phyloP scores from a whole-genome alignment of 2,888 invertebrate species.

The Dusona sp. region DNA sequence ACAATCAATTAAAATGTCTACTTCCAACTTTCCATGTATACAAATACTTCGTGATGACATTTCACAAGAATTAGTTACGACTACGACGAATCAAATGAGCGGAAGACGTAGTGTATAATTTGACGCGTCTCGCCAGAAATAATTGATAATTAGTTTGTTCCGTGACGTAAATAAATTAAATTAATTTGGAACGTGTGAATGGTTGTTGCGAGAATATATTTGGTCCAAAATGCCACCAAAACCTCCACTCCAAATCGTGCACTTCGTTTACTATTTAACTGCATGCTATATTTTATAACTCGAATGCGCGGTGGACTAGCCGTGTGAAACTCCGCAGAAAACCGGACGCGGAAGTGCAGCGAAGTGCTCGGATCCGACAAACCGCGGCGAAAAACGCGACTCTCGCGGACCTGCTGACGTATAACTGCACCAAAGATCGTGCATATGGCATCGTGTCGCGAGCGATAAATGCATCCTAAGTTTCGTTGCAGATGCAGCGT shows the following conservation, averaged over 20 bases:
- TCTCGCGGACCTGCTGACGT: slow-evolving; percentile 29
- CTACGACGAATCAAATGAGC: neutral
- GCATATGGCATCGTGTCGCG: slow-evolving; percentile 42
- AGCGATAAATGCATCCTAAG: slow-evolving; percentile 5
- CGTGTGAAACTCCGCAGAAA: slow-evolving; percentile 50
- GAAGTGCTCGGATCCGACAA: slow-evolving; percentile 33
- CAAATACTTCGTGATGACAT: neutral
- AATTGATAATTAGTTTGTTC: slow-evolving; percentile 20
- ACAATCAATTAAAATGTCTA: neutral
- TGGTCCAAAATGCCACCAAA: slow-evolving; percentile 3
- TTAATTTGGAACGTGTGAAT: neutral
- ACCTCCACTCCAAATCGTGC: slow-evolving; percentile 4
- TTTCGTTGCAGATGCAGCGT: slow-evolving; percentile 34
- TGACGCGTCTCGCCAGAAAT: neutral
- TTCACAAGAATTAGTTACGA: neutral
- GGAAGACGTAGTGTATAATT: neutral
- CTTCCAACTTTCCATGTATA: neutral
- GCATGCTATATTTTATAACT: slow-evolving; percentile 36
- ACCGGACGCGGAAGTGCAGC: slow-evolving; percentile 66
- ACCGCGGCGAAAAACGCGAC: slow-evolving; percentile 22
- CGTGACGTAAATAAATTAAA: slow-evolving; percentile 2
- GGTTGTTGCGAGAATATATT: neutral
- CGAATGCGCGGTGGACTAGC: slow-evolving; percentile 21
- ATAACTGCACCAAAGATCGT: slow-evolving; percentile 32
- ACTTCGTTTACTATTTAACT: slow-evolving; percentile 5